Base-by-base conservation (phyloP, 2,888 invertebrate genomes). In the Caenorhabditis macrosperma region DNA sequence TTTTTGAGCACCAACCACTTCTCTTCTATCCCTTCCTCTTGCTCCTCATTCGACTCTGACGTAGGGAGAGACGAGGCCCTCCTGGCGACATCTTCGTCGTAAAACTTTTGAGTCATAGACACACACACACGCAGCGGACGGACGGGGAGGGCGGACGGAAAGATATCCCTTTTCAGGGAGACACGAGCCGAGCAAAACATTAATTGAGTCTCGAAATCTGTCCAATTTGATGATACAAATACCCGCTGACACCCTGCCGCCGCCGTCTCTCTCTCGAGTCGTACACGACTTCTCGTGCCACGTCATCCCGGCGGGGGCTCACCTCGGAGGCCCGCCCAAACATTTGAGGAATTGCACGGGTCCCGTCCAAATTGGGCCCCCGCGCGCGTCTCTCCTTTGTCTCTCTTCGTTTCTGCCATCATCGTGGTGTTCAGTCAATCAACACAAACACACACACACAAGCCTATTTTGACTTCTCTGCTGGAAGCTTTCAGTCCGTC, bases 161-260 rank as follows among this genome's bases (percentile, higher is more conserved):
- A 71, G 61, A 71, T 72, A 72, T 72, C 72, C 57, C 38, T 64
- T 64, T 72, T 57, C 72, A 55, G 64, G 35, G 10, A 30, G 17
- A 20, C 15, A 7, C 28, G 24, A 22, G 28, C 38, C 38, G 28
- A 57, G 30, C 44, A 61, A 46, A 69, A 60, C 60, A 71, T 72
- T 72, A 72, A 72, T 72, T 72, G 71, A 72, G 63, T 68, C 68
- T 59, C 50, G 28, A 66, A 55, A 72, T 72, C 71, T 72, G 71
- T 72, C 68, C 63, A 44, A 61, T 55, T 63, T 63, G 69, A 69
- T 69, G 71, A 72, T 54, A 63, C 63, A 63, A 72, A 72, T 72
- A 63, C 55, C 48, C 55, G 63, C 22, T 72, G 71, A 72, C 71
- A 72, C 61, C 38, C 38, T 9, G 22, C 57, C 54, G 20, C 44